Base-by-base conservation (phyloP, 2,113 vertebrate genomes). In the Chloropsis cyanopogon region DNA sequence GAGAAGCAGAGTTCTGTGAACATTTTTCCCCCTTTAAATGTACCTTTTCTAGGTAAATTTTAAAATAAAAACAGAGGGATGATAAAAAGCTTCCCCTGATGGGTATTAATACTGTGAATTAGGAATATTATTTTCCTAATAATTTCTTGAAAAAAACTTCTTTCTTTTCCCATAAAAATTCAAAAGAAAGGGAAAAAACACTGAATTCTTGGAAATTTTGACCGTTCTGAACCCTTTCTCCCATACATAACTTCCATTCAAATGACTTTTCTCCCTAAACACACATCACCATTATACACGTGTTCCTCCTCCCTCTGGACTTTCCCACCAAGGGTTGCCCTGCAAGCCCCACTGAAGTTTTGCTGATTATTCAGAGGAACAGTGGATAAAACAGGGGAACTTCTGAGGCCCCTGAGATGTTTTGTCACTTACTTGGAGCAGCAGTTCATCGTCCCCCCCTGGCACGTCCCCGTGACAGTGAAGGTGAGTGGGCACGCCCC, bases 211-310 rank as follows among this genome's bases (percentile, higher is more conserved):
- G 11, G 28, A 57, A 77, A 57, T 13, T 8, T 22, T 49, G 13
- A 31, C 25, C 3, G 0, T 54, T 16, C 12, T 59, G 39, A 66
- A 33, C 21, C 28, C 69, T 59, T 52, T 4, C 9, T 73, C 1
- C 59, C 13, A 22, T 3, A 14, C 7, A 9, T 8, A 54, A 44
- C 33, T 72, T 42, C 29, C 31, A 79, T 8, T 21, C 12, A 23
- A 57, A 46, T 9, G 1, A 64, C 17, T 20, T 56, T 31, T 12
- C 49, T 70, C 76, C 49, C 69, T 23, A 26, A 82, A 52, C 14
- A 79, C 44, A 17, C 7, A 9, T 8, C 28, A 41, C 1, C 0
- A 1, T 7, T 3, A 2, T 7, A 2, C 18, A 44, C 4, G 0
- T 25, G 3, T 17, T 39, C 18, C 24, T 29, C 33, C 31, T 89